Conservation (phyloP, 2,797 vertebrate species). For the Neomorphus geoffroyi region DNA sequence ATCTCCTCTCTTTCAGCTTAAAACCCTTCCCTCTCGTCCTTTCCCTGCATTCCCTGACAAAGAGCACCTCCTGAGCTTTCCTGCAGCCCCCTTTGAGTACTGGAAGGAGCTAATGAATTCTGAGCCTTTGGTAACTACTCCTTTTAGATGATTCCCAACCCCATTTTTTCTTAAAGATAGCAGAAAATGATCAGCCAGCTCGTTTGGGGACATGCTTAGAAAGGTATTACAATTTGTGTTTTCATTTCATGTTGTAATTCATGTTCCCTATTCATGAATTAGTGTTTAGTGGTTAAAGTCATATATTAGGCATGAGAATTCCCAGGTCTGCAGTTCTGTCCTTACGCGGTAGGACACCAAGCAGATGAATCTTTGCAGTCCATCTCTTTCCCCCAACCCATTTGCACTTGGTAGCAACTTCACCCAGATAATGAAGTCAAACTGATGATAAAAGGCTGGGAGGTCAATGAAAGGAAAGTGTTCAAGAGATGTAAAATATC, state of each 20-base stretch:
- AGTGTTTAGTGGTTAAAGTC: neutral
- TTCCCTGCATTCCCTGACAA: too few relatives aligned
- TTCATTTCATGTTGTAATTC: neutral
- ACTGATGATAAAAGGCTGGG: neutral
- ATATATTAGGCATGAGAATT: neutral
- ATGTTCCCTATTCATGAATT: neutral
- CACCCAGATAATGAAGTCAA: neutral
- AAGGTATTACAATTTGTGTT: neutral
- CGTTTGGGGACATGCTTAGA: neutral
- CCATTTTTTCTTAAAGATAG: neutral
- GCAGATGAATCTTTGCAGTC: neutral
- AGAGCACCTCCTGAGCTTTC: too few relatives aligned
- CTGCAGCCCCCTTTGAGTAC: too few relatives aligned
- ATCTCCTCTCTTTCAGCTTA: too few relatives aligned
- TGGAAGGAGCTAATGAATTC: neutral
- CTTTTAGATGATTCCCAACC: neutral
- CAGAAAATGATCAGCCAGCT: neutral
- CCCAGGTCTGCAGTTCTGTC: neutral
- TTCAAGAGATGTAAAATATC: neutral
- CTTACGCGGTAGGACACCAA: neutral
- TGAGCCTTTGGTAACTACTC: neutral
- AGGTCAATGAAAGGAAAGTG: neutral
- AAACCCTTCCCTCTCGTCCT: too few relatives aligned
- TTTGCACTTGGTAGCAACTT: rapidly evolving
- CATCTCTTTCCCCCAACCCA: neutral